Conservation (phyloP, 2,888 invertebrate species). For the Germaria angustata region DNA sequence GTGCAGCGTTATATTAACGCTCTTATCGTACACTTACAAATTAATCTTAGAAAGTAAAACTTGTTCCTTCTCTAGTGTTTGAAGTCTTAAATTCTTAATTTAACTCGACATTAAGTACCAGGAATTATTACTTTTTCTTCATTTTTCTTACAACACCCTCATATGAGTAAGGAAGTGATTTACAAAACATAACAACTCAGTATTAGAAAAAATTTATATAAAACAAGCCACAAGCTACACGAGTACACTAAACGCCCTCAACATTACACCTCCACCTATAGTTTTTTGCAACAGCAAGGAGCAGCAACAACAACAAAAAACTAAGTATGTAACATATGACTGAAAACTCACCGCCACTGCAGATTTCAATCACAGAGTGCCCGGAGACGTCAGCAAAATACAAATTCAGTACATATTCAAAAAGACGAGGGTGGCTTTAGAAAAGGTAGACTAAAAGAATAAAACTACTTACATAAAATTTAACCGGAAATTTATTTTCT, state of each 20-base stretch:
- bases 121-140: not conserved
- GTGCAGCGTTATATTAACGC: not conserved
- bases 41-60: not conserved
- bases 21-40: not conserved
- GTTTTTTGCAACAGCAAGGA: slow-evolving; percentile 5
- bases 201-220: slow-evolving; percentile 30
- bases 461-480: too few species aligned
- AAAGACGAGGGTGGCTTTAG: slow-evolving; percentile 12
- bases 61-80: not conserved
- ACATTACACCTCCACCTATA: slow-evolving; percentile 50
- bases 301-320: slow-evolving; percentile 20
- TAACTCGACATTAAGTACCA: slow-evolving; percentile 42
- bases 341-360: slow-evolving; percentile 37
- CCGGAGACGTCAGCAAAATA: slow-evolving; percentile 45
- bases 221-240: slow-evolving; percentile 53
- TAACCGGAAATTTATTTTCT: too few species aligned
- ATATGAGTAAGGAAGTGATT: slow-evolving; percentile 52
- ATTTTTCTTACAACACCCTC: slow-evolving; percentile 11
- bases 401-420: slow-evolving; percentile 11
- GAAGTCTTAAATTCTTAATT: slow-evolving; percentile 22
- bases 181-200: slow-evolving; percentile 47
- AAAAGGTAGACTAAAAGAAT: not conserved
- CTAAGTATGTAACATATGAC: slow-evolving; percentile 14
- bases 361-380: slow-evolving; percentile 57
- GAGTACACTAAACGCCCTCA: slow-evolving; percentile 56